Base-by-base conservation (phyloP, 2,113 vertebrate genomes). In the Seriola aureovittata region DNA sequence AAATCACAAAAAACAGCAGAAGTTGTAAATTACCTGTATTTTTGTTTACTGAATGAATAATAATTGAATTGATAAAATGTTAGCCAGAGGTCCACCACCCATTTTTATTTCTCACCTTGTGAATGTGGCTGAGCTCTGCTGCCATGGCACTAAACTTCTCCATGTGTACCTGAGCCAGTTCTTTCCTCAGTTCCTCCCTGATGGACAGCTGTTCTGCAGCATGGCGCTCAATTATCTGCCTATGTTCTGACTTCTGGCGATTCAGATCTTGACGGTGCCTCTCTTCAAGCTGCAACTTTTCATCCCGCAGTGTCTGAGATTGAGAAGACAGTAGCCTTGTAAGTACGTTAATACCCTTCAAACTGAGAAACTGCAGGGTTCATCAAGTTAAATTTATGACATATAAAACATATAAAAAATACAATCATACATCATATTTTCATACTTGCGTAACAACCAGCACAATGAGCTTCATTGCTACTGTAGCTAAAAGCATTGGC, bases 101-200 rank as follows among this genome's bases (percentile, higher is more conserved):
- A 17, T 29, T 29, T 32, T 63, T 5, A n/a, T 10, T 40, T 48
- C 85, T 93, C 63, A 97, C 98, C 96, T 97, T 96, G 90, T 95
- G 96, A 44, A 89, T 85, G 4, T 67, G 93, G 84, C 89, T 93
- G 63, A 96, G 90, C 90, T 96, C 93, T 1, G 85, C 69, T 32
- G 96, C 93, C 95, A 96, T 95, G 62, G 93, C 89, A 81, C 89
- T 95, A 66, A 95, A 94, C 34, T 95, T 96, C 42, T 95, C 96
- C n/a, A 94, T 71, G 75, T 97, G 96, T 65, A 92, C 50, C 17
- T 93, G 71, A 78, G 95, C 92, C 64, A 95, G 77, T 46, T 96
- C 94, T 6, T 91, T 91, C 89, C 90, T 92, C 66, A 95, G 85
- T 11, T 93, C 86, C 14, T 96, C 96, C 40, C 91, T 92, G 40